Evolutionary conservation across 2,888 invertebrate species (phyloP), one percentile per base, ranked within the genome.

Genomic region (Fragum fragum): DNA sequence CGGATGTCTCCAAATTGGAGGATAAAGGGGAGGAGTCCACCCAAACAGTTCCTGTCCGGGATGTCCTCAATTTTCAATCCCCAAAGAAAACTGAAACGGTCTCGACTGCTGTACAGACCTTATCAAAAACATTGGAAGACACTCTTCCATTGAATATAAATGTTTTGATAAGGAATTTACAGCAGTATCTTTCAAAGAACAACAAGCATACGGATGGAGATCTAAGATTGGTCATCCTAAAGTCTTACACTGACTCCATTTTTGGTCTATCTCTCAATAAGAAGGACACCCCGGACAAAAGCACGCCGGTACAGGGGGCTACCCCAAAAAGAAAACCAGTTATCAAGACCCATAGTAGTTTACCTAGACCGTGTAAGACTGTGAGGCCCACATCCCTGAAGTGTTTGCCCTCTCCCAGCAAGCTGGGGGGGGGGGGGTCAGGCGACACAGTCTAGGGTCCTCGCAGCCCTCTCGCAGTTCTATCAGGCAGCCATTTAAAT

Each of bases 361-460:
- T 53, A 9, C 53, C 53, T 53, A 53, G 23, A 53, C 53, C 53
- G 9, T 36, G 5, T 9, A 36, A 36, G 9, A 9, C 5, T 36
- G 32, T 36, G 53, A 23, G 18, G 14, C 21, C 57, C 57, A 7
- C 26, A 57, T n/a, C n/a, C n/a, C 57, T 26, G 57, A 57, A 26
- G 57, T 9, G 57, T 26, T 18, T 28, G 28, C 26, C 26, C 28
- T 23, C 26, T 23, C 23, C 57, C 7, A 3, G 47, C n/a, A 47
- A 47, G 16, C n/a, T 47, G 47, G 16, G 16, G 2, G n/a, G n/a
- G n/a, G n/a, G n/a, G 16, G 14, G 47, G n/a, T 16, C 18, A 14
- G 47, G 47, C 47, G 47, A 9, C 47, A 47, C 47, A 57, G 57
- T 57, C 57, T 57, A 1, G 57, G 57, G 26, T 28, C n/a, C n/a